Conservation (phyloP, 2,888 invertebrate genomes). For the Mythimna lalbum region DNA sequence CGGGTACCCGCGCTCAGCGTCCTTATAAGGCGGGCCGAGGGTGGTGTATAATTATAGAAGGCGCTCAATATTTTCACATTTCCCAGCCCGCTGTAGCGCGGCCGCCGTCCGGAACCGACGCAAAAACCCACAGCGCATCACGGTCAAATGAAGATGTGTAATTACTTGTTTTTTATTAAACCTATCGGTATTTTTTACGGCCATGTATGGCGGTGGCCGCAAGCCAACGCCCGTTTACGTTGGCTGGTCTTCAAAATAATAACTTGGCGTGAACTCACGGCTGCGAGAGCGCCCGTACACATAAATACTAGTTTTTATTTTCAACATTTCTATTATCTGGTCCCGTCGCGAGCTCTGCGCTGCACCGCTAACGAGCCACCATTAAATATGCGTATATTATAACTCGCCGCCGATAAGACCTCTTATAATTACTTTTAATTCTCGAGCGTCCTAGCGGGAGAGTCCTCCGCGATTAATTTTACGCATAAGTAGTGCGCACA, state of each 20-base stretch:
- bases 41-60: slow-evolving; percentile 64
- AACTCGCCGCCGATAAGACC: slow-evolving; percentile 62
- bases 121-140: slow-evolving; percentile 84
- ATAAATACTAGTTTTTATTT: slow-evolving; percentile 72
- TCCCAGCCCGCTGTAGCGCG: slow-evolving; percentile 78
- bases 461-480: slow-evolving; percentile 67
- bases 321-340: slow-evolving; percentile 74
- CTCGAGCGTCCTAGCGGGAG: slow-evolving; percentile 50
- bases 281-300: slow-evolving; percentile 51
- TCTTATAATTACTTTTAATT: slow-evolving; percentile 63
- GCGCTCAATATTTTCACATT: slow-evolving; percentile 75
- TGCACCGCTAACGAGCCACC: slow-evolving; percentile 63
- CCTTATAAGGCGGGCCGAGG: slow-evolving; percentile 66
- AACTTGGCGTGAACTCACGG: slow-evolving; percentile 68
- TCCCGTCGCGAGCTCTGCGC: slow-evolving; percentile 39
- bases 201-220: slow-evolving; percentile 79
- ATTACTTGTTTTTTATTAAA: slow-evolving; percentile 84
- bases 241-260: slow-evolving; percentile 80
- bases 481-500: slow-evolving; percentile 67
- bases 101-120: slow-evolving; percentile 78
- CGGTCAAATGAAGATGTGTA: slow-evolving; percentile 90
- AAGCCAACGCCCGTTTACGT: slow-evolving; percentile 84
- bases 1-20: slow-evolving; percentile 43
- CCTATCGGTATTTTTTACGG: slow-evolving; percentile 79
- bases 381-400: slow-evolving; percentile 64